Percentiles rank a stretch among this genome's conserved stretches.
These are phyloP conservation scores for Boleophthalmus pectinirostris DNA, from an alignment of 2,113 vertebrate species.

Conservation along the genomic window DNA sequence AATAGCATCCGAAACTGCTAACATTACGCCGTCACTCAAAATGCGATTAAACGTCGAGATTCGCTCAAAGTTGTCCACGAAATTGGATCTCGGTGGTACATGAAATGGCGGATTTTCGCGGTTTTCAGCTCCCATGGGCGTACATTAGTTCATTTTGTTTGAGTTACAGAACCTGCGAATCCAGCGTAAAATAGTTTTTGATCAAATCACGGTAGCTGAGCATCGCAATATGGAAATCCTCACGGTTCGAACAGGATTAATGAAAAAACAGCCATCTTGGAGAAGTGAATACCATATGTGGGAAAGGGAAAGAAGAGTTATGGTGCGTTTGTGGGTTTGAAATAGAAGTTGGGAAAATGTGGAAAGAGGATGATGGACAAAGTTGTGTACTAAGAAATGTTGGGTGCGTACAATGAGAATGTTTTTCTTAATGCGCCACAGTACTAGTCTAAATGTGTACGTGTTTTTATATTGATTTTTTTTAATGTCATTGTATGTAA, in stretches of 20 bases:
- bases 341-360: too few relatives aligned
- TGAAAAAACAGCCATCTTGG: constrained; percentile 8
- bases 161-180: constrained; percentile 27
- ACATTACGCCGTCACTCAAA: constrained; percentile 28
- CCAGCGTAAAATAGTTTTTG: constrained; percentile 24
- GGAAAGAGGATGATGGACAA: too few relatives aligned
- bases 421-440: too few relatives aligned
- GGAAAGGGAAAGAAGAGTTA: neutral
- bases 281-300: neutral
- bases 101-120: constrained; percentile 17
- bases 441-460: too few relatives aligned
- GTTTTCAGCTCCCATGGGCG: constrained; percentile 19
- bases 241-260: constrained; percentile 32
- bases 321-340: neutral
- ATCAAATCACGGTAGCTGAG: constrained; percentile 36
- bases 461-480: too few relatives aligned
- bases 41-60: constrained; percentile 23
- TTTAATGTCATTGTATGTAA: too few relatives aligned
- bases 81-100: constrained; percentile 19
- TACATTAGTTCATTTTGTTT: constrained; percentile 20
- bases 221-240: constrained; percentile 35
- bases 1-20: constrained; percentile 13
- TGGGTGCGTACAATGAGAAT: too few relatives aligned
- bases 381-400: too few relatives aligned
- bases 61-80: neutral